Evolutionary conservation across 2,113 vertebrate species (phyloP).

Genomic region (Eretmochelys imbricata): DNA sequence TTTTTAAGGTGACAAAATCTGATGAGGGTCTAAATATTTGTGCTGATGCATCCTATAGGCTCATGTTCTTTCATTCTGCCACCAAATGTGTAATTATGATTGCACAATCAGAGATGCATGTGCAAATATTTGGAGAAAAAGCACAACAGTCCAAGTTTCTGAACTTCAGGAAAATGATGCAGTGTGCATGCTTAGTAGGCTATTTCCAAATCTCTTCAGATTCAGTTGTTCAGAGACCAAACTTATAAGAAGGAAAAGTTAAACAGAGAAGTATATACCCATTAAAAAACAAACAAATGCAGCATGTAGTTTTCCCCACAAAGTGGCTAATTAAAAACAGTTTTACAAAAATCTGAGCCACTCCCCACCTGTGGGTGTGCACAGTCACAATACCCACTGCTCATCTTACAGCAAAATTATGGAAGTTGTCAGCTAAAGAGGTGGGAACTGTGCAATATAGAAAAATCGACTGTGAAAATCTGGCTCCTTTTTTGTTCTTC

Average conservation of each 20-base stretch:
- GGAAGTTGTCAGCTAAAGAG: background rate
- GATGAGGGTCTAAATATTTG: background rate
- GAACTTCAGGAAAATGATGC: background rate
- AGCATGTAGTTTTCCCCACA: too few relatives aligned
- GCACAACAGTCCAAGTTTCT: too few relatives aligned
- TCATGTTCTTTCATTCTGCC: background rate
- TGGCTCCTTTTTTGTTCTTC: too few relatives aligned
- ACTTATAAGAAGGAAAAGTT: too few relatives aligned
- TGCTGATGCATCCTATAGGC: background rate
- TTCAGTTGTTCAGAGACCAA: too few relatives aligned
- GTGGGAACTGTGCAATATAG: background rate
- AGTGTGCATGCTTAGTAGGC: background rate
- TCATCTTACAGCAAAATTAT: background rate
- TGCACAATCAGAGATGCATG: background rate
- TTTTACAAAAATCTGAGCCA: too few relatives aligned
- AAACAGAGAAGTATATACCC: too few relatives aligned
- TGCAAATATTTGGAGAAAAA: background rate
- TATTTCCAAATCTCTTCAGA: background rate
- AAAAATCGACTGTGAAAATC: background rate
- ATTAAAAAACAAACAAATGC: too few relatives aligned
- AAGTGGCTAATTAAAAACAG: too few relatives aligned
- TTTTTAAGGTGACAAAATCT: background rate
- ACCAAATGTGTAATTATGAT: background rate
- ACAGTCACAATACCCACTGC: background rate
- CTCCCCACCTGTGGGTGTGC: too few relatives aligned